phyloP scores from a whole-genome alignment of 2,888 invertebrate species.

The Calephelis perditalis region DNA sequence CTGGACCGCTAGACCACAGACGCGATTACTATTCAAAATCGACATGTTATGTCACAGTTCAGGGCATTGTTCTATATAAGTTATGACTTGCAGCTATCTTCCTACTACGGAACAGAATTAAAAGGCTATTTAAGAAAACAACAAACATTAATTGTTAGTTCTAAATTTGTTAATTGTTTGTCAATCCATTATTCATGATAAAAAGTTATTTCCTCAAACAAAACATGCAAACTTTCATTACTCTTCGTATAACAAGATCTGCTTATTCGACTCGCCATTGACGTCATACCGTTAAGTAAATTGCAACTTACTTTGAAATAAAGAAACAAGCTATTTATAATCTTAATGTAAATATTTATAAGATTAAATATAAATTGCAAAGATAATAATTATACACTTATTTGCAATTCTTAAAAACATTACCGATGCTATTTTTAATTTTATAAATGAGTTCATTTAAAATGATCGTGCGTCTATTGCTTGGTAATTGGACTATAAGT shows the following conservation, averaged over 20 bases:
- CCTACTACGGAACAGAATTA: no score
- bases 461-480: no score
- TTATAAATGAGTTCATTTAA: no score
- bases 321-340: not conserved
- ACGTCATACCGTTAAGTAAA: constrained; percentile 26
- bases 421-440: not conserved
- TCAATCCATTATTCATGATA: not conserved
- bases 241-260: constrained; percentile 25
- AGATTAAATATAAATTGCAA: not conserved
- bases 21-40: no score
- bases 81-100: no score
- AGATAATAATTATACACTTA: no score
- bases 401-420: constrained; percentile 1
- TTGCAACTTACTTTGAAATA: not conserved
- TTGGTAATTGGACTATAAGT: no score
- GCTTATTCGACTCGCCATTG: constrained; percentile 31
- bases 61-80: no score
- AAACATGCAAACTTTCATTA: constrained; percentile 8
- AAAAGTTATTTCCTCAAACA: constrained; percentile 6
- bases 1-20: no score
- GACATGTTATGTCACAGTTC: no score
- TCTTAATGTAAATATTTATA: not conserved
- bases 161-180: not conserved
- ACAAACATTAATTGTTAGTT: not conserved
- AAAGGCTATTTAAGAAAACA: no score